A percentile compares a stretch with the other conserved stretches of the same genome.
These are phyloP conservation scores for Zaprionus obscuricornis DNA, from an alignment of 2,888 invertebrate species.

Conservation along the genomic window DNA sequence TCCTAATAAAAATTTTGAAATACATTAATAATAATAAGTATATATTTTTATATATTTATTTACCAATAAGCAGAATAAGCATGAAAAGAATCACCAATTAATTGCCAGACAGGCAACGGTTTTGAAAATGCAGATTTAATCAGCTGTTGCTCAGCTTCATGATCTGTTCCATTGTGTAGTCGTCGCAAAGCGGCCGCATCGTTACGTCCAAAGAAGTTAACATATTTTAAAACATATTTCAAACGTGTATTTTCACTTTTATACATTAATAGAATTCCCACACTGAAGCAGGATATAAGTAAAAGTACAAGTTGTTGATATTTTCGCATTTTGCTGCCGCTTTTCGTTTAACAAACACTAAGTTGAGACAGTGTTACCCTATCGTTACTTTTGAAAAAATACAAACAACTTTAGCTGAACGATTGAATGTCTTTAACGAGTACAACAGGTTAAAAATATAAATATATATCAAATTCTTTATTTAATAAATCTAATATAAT, in stretches of 20 bases:
- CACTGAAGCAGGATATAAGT: slow-evolving; percentile 88
- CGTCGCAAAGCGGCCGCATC: slow-evolving; percentile 80
- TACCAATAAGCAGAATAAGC: slow-evolving; percentile 86
- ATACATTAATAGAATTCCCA: slow-evolving; percentile 90
- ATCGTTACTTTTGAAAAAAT: too few relatives aligned
- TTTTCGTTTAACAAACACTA: slow-evolving; percentile 8
- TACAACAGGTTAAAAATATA: too few relatives aligned
- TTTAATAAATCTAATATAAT: too few relatives aligned
- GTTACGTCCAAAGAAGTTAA: slow-evolving; percentile 90
- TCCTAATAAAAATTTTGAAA: too few relatives aligned
- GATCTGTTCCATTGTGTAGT: slow-evolving; percentile 71
- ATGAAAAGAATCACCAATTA: slow-evolving; percentile 85
- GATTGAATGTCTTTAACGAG: too few relatives aligned
- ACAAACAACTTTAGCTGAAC: too few relatives aligned
- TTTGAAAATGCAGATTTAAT: slow-evolving; percentile 80
- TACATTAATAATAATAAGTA: neutral
- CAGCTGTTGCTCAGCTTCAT: slow-evolving; percentile 50
- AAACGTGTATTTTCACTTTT: slow-evolving; percentile 93
- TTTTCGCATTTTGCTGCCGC: slow-evolving; percentile 88
- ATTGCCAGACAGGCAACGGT: slow-evolving; percentile 86
- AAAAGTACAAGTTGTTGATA: slow-evolving; percentile 91
- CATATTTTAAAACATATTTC: slow-evolving; percentile 92
- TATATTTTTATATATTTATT: neutral
- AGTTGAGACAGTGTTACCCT: slow-evolving; percentile 34
- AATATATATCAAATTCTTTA: too few relatives aligned